Evolutionary conservation across 2,888 invertebrate genomes (phyloP).

Genomic region (Ecliptopera silaceata): DNA sequence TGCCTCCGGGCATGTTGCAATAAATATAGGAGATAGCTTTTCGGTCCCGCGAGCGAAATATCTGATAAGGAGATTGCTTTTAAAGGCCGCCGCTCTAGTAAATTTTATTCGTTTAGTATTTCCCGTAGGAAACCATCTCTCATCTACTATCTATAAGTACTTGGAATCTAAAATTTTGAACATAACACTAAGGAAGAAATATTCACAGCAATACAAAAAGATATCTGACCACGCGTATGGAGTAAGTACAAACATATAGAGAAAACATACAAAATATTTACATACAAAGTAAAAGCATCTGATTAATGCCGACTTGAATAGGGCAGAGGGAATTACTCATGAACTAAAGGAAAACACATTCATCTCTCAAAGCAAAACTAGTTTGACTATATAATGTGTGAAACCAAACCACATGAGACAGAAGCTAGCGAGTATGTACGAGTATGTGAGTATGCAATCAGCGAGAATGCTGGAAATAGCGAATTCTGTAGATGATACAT

Average conservation of each 20-base stretch:
- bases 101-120: background rate
- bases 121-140: background rate
- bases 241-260: too few relatives aligned
- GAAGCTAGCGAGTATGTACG: background rate
- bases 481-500: background rate
- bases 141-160: too few relatives aligned
- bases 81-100: background rate
- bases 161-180: too few relatives aligned
- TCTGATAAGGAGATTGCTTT: constrained; percentile 15
- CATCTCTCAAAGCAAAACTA: background rate
- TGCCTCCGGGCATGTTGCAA: background rate
- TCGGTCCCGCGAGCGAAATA: background rate
- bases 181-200: too few relatives aligned
- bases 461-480: background rate
- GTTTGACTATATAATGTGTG: too few relatives aligned
- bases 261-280: too few relatives aligned
- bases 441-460: background rate
- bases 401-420: background rate
- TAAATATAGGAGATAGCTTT: constrained; percentile 13
- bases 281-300: background rate
- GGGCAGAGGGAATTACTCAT: background rate
- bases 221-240: too few relatives aligned
- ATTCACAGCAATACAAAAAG: too few relatives aligned
- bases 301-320: background rate
- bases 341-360: background rate